Evolutionary conservation across 2,113 vertebrate species (phyloP).

Genomic region (Cynoglossus semilaevis): DNA sequence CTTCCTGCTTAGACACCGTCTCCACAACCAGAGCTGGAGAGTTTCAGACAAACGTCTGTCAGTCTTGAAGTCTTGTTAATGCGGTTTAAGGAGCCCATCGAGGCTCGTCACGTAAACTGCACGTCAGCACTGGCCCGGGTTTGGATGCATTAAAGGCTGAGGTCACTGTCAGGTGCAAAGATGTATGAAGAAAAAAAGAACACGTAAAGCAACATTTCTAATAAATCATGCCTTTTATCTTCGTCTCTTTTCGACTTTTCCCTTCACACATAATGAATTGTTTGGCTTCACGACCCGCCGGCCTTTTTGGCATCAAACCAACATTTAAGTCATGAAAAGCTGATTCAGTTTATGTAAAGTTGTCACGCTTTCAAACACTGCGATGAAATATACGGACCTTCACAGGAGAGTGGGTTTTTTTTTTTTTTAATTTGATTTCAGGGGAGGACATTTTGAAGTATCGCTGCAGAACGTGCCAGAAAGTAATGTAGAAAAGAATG

Average conservation of each 20-base stretch:
- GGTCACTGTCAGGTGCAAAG: slow-evolving; percentile 31
- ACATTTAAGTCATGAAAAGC: too few relatives aligned
- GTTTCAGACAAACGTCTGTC: slow-evolving; percentile 17
- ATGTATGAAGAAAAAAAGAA: slow-evolving; percentile 52
- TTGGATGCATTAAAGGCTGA: slow-evolving; percentile 42
- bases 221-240: background rate
- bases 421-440: too few relatives aligned
- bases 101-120: slow-evolving; percentile 62
- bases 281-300: too few relatives aligned
- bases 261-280: background rate
- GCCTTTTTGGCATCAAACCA: too few relatives aligned
- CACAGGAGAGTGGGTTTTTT: too few relatives aligned
- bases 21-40: slow-evolving; percentile 9
- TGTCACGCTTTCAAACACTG: slow-evolving; percentile 5
- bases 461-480: too few relatives aligned
- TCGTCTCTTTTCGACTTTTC: background rate
- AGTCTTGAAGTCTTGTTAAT: slow-evolving; percentile 15
- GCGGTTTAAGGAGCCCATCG: slow-evolving; percentile 2
- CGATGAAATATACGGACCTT: slow-evolving; percentile 8
- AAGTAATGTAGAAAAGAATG: too few relatives aligned
- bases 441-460: too few relatives aligned
- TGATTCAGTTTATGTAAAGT: slow-evolving; percentile 11
- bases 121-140: slow-evolving; percentile 68
- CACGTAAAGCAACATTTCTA: slow-evolving; percentile 73
- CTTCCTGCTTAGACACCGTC: slow-evolving; percentile 9